Conservation (phyloP, 2,797 vertebrate species). For the Ciconia nigra region DNA sequence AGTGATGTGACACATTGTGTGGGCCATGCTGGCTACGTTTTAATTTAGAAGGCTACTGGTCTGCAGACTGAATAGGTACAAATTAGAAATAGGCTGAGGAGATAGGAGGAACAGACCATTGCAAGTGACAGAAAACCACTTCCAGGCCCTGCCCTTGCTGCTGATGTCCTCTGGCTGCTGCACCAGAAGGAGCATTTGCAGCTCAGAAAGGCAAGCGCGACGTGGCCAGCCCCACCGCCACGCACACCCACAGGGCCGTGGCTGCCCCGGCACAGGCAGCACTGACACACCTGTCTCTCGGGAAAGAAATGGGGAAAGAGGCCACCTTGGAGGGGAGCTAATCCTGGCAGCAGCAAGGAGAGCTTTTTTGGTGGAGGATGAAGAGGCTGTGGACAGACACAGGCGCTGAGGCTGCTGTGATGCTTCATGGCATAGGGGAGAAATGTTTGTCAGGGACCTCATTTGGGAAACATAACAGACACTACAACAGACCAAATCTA, state of each 20-base stretch:
- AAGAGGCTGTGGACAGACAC: neutral
- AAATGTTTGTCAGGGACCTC: neutral
- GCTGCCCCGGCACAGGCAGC: accelerated
- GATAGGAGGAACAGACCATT: neutral
- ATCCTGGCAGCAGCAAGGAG: neutral
- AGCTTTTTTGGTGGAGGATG: accelerated
- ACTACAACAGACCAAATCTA: neutral
- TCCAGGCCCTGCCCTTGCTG: neutral
- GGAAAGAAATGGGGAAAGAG: neutral
- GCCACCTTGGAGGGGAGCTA: neutral
- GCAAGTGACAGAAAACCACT: neutral
- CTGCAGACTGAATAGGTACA: neutral
- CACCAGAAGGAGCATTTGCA: neutral
- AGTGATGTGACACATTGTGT: neutral
- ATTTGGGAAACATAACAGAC: neutral
- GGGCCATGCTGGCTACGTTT: neutral
- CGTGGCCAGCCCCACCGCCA: accelerated
- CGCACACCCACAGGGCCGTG: accelerated
- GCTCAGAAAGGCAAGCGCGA: accelerated
- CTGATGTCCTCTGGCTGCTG: neutral
- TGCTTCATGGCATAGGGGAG: too few relatives aligned
- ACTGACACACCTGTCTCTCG: accelerated
- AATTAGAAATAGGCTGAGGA: neutral
- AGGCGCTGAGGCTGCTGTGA: neutral
- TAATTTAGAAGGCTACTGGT: neutral